Evolutionary conservation across 1,140 invertebrate genomes (phyloP), one percentile per base, ranked within the genome.

Genomic region (Ceratina australensis): DNA sequence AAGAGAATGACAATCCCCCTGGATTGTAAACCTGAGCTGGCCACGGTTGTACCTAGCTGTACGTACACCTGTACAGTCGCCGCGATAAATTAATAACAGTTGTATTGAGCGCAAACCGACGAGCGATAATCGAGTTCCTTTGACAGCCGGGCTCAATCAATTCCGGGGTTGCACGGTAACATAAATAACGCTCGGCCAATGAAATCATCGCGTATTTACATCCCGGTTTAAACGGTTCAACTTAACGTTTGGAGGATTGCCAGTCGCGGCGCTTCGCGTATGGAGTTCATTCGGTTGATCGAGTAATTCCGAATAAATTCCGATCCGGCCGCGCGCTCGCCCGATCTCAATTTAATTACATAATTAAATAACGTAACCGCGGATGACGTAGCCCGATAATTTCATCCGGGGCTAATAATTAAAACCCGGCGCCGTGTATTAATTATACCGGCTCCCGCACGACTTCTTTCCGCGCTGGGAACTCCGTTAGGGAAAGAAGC

Each of bases 171-270:
- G 16, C 63, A 57, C 3, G 16, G 15, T 1, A 42, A n/a, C 28
- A 16, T 56, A 60, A 72, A 72, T 72, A 72, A 67, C 54, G 49
- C n/a, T 16, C 20, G 42, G 0, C 5, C 15, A 49, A 56, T 26
- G 50, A 66, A 64, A 74, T 66, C 61, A 22, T 24, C 10, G 61
- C 22, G 28, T 33, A 33, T 33, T 33, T 33, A 33, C 33, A 33
- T 33, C 33, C 33, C 33, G 33, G 33, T 56, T 52, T 13, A 61
- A 61, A 74, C 61, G 61, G 5, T 65, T 63, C 49, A 73, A 42
- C 66, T 61, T 71, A 52, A 28, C 26, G 57, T 22, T 63, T 63
- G 74, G 74, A 71, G 56, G 13, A 54, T 13, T 24, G 74, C 74
- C 74, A 77, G 28, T 60, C 12, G 15, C 52, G 42, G 20, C 60